Base-by-base conservation (phyloP, 2,888 invertebrate genomes). In the Gasteruption jaculator region DNA sequence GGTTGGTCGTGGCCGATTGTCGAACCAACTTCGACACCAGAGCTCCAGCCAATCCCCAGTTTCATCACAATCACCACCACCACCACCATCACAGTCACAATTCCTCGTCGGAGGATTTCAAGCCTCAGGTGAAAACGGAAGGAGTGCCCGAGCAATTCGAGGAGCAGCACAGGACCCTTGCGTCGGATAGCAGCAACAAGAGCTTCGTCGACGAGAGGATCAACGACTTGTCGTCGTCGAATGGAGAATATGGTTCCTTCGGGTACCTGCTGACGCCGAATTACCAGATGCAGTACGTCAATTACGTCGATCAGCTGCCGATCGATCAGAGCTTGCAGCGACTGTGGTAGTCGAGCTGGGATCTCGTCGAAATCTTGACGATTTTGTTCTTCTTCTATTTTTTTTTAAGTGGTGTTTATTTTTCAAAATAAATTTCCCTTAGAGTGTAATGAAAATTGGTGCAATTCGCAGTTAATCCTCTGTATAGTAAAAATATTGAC, bases 281-380 rank as follows among this genome's bases (percentile, higher is more conserved):
- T 46, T 69, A 69, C 38, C 69, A 63, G 38, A 62, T 68, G 60
- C 61, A 62, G 16, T 69, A 68, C 24, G 59, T 61, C 3, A 68
- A 69, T 48, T 69, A 65, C 29, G 55, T 63, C 49, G 70, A 71
- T 2, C 62, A 64, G 25, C 46, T 60, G 20, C 53, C 61, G 1
- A 50, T 60, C 33, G 68, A 70, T 12, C 68, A 66, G 41, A 65
- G 61, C 44, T 45, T 69, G 15, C 63, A 68, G 36, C 59, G 70
- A 46, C 46, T 71, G 18, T 71, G 68, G 68, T 69, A 53, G 55
- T n/a, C 39, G 27, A 11, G 12, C 6, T 7, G 5, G 33, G 16
- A 5, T n/a, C 11, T 8, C 5, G n/a, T n/a, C n/a, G n/a, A n/a
- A n/a, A n/a, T n/a, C n/a, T n/a, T n/a, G n/a, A n/a, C n/a, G n/a